Percentiles rank a stretch among this genome's conserved stretches.
phyloP scores from a whole-genome alignment of 2,888 invertebrate genomes.

The Ariolimax columbianus region DNA sequence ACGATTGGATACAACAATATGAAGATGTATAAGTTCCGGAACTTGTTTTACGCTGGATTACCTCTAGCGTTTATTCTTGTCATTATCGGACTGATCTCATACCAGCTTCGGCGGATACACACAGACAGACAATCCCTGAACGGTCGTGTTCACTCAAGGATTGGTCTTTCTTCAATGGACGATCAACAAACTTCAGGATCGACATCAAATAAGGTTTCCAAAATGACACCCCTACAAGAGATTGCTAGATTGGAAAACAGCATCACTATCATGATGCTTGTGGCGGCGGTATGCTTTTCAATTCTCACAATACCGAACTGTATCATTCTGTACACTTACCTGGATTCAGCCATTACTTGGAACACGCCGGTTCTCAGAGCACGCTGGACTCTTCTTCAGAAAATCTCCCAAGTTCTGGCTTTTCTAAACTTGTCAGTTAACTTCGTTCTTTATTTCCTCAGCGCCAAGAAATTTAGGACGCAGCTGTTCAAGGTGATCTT shows the following conservation, averaged over 20 bases:
- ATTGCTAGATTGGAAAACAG: constrained; percentile 44
- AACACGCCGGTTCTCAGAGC: constrained; percentile 33
- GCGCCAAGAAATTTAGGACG: constrained; percentile 34
- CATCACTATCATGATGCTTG: constrained; percentile 45
- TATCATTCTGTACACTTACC: constrained; percentile 26
- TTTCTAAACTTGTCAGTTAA: constrained; percentile 31
- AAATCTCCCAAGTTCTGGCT: constrained; percentile 19
- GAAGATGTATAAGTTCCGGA: constrained; percentile 14
- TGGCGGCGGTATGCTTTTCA: constrained; percentile 34
- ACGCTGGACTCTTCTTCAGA: constrained; percentile 10
- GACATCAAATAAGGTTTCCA: too few species aligned
- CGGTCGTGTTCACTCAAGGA: constrained; percentile 1
- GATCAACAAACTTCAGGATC: constrained; percentile 5
- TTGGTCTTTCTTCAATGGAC: not conserved
- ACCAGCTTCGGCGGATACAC: constrained; percentile 31
- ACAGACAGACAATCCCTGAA: constrained; percentile 23
- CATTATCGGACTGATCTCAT: constrained; percentile 29
- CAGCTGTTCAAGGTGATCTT: constrained; percentile 36
- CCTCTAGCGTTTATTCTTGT: constrained; percentile 34
- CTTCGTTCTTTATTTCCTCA: constrained; percentile 39
- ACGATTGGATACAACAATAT: constrained; percentile 27
- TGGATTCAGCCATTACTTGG: not conserved
- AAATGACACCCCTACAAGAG: constrained; percentile 12
- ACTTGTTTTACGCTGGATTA: constrained; percentile 36
- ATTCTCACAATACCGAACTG: constrained; percentile 41